Percentiles rank a stretch among this genome's conserved stretches.
Evolutionary conservation across 2,797 vertebrate species (phyloP).

Genomic region (Melanotaenia parkinsoni): DNA sequence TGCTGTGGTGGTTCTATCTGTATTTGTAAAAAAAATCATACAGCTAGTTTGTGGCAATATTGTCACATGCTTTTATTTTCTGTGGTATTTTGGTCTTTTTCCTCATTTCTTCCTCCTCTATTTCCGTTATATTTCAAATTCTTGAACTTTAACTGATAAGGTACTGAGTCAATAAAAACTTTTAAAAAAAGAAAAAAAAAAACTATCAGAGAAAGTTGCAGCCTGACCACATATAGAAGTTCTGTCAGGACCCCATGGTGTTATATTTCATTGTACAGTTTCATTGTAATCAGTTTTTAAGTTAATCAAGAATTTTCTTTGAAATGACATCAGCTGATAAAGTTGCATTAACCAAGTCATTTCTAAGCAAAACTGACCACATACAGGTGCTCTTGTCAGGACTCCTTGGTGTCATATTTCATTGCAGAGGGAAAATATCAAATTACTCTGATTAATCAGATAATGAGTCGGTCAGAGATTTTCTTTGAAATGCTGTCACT

Average conservation of each 20-base stretch:
- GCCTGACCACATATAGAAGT: neutral
- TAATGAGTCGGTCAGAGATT: neutral
- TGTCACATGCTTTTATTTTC: neutral
- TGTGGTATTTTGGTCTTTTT: neutral
- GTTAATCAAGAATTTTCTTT: neutral
- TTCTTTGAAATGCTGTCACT: neutral
- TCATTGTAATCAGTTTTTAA: neutral
- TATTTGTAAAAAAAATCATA: neutral
- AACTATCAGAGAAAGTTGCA: neutral
- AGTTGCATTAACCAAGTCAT: neutral
- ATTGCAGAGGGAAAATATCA: neutral
- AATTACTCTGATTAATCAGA: neutral
- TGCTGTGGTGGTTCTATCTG: neutral
- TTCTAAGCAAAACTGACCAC: neutral
- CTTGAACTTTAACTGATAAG: neutral
- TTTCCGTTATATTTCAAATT: neutral
- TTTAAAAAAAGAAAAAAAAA: neutral
- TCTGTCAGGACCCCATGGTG: neutral
- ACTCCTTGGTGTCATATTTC: neutral
- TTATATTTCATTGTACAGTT: neutral
- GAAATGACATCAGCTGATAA: constrained; percentile 6
- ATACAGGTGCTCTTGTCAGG: neutral
- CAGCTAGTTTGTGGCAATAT: neutral
- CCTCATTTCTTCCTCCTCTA: neutral
- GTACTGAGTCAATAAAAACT: neutral